A percentile compares a stretch with the other conserved stretches of the same genome.
phyloP scores from a whole-genome alignment of 2,888 invertebrate genomes.

The Plagodis pulveraria region DNA sequence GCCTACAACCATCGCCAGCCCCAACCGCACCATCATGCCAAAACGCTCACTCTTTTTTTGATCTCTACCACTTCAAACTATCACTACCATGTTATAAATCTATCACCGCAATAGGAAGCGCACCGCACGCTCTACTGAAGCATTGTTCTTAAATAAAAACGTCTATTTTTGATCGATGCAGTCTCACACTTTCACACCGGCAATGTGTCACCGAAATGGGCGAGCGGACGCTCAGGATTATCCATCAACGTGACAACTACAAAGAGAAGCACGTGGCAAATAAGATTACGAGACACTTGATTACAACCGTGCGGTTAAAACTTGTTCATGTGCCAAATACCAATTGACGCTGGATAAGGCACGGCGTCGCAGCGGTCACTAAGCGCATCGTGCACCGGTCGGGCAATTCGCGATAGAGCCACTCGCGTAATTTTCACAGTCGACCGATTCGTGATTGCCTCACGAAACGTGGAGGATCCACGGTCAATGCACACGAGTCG shows the following conservation, averaged over 20 bases:
- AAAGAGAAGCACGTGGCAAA: conserved; percentile 48
- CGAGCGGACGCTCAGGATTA: conserved; percentile 57
- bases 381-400: conserved; percentile 39
- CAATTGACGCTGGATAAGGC: conserved; percentile 35
- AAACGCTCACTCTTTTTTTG: conserved; percentile 11
- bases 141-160: conserved; percentile 71
- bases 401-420: conserved; percentile 37
- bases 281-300: conserved; percentile 29
- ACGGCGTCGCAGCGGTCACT: conserved; percentile 39
- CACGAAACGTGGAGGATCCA: conserved; percentile 24
- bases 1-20: conserved; percentile 81
- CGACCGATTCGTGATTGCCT: conserved; percentile 28
- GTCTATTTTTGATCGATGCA: conserved; percentile 72
- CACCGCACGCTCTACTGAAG: conserved; percentile 40
- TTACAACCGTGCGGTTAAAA: conserved; percentile 32
- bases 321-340: conserved; percentile 44
- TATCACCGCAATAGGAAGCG: conserved; percentile 53
- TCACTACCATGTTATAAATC: conserved; percentile 39
- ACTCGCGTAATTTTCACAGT: conserved; percentile 34
- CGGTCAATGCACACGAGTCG: conserved; percentile 24
- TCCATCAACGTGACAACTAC: conserved; percentile 56
- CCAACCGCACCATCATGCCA: conserved; percentile 72
- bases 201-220: conserved; percentile 62
- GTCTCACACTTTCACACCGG: conserved; percentile 64
- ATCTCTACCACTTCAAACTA: conserved; percentile 22